These are phyloP conservation scores for Drosophila eohydei DNA, from an alignment of 2,888 invertebrate genomes.

Conservation along the genomic window DNA sequence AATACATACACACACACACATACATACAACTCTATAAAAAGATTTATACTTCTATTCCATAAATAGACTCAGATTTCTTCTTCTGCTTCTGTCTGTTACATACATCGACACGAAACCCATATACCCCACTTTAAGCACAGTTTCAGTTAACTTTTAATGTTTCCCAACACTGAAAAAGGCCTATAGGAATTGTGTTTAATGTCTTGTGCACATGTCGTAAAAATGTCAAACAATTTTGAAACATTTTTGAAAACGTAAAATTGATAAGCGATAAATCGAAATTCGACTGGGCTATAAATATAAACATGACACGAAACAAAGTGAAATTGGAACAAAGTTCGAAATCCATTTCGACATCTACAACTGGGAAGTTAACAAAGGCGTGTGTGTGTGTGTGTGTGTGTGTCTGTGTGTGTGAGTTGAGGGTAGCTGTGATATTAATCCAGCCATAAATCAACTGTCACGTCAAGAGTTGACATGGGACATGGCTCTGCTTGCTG, in stretches of 20 bases:
- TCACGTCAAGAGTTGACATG: slow-evolving; percentile 59
- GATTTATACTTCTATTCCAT: background rate
- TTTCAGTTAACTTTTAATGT: background rate
- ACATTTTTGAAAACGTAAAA: background rate
- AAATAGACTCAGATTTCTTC: background rate
- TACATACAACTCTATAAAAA: too few species aligned
- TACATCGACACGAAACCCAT: background rate
- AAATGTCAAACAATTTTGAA: slow-evolving; percentile 23
- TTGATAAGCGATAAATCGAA: slow-evolving; percentile 10
- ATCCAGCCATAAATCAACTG: slow-evolving; percentile 69
- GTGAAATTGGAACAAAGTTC: slow-evolving; percentile 77
- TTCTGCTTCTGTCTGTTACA: background rate
- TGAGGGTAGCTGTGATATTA: slow-evolving; percentile 56
- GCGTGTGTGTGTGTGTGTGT: slow-evolving; percentile 2
- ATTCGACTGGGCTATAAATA: slow-evolving; percentile 20
- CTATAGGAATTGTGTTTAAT: slow-evolving; percentile 13
- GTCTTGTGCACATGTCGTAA: slow-evolving; percentile 32
- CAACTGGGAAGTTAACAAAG: slow-evolving; percentile 56
- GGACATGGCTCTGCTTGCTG: slow-evolving; percentile 33
- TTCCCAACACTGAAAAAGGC: background rate
- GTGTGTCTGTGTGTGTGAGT: slow-evolving; percentile 2
- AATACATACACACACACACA: too few species aligned
- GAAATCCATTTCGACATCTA: slow-evolving; percentile 73
- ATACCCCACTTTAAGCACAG: background rate
- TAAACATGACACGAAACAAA: slow-evolving; percentile 40